These are phyloP conservation scores for Vultur gryphus DNA, from an alignment of 2,797 vertebrate genomes.

Conservation along the genomic window DNA sequence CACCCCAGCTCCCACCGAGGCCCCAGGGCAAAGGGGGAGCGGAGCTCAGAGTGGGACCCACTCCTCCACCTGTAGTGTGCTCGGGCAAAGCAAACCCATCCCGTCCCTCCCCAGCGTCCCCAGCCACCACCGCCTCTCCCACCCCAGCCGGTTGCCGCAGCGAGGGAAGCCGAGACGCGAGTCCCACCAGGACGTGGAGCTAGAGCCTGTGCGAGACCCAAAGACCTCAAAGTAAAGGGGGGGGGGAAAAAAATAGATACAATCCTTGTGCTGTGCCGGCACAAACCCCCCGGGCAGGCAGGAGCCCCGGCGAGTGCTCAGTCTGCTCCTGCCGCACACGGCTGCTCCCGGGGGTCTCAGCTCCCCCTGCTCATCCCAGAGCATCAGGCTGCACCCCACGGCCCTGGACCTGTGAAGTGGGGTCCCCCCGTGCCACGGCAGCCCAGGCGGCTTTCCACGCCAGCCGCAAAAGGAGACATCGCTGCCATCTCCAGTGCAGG, in stretches of 20 bases:
- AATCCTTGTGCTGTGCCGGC: too few relatives aligned
- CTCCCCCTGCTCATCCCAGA: not conserved
- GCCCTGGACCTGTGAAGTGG: not conserved
- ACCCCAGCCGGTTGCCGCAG: not conserved
- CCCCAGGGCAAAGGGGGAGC: not conserved
- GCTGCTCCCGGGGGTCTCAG: not conserved
- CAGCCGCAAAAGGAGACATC: rapidly evolving
- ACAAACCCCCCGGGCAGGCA: not conserved
- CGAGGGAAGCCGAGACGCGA: not conserved
- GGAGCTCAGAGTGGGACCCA: rapidly evolving
- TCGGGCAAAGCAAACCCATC: not conserved
- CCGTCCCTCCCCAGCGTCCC: not conserved
- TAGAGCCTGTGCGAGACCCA: not conserved
- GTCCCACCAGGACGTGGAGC: not conserved
- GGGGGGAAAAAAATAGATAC: too few relatives aligned
- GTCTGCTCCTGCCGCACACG: not conserved
- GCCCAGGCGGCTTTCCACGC: not conserved
- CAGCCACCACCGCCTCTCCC: not conserved
- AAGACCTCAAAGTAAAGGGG: not conserved
- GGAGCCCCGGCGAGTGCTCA: rapidly evolving
- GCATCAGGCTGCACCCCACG: not conserved
- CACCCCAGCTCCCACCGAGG: not conserved
- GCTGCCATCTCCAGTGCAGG: not conserved
- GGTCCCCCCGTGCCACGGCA: not conserved
- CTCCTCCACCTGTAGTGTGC: rapidly evolving